A percentile compares a stretch with the other conserved stretches of the same genome.
phyloP scores from a whole-genome alignment of 2,113 vertebrate species.

The Gavia stellata region DNA sequence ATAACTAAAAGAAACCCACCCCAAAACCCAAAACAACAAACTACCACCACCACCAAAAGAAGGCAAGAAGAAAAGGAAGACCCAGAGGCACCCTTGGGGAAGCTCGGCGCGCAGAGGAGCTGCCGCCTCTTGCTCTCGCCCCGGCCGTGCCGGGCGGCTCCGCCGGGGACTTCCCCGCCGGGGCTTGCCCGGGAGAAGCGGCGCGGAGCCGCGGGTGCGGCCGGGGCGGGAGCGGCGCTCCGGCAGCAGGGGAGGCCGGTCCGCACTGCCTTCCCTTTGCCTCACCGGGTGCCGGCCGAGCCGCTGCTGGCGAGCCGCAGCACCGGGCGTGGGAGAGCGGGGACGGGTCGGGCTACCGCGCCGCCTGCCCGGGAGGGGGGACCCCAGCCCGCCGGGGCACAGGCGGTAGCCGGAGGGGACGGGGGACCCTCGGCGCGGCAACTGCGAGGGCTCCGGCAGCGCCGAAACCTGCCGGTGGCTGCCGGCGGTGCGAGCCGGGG shows the following conservation, averaged over 20 bases:
- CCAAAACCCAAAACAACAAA: neutral
- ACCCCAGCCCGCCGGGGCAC: neutral
- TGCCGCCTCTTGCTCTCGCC: neutral
- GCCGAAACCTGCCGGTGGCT: neutral
- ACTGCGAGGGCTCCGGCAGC: neutral
- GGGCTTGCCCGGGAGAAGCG: neutral
- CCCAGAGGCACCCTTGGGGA: neutral
- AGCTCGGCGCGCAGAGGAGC: neutral
- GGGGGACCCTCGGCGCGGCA: neutral
- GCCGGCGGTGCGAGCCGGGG: neutral
- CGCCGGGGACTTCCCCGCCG: neutral
- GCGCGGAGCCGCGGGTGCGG: neutral
- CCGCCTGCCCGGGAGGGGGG: neutral
- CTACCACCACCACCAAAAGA: too few relatives aligned
- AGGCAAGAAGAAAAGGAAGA: neutral
- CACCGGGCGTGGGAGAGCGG: neutral
- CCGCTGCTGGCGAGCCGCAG: neutral
- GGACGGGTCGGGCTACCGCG: neutral
- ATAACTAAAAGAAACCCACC: neutral
- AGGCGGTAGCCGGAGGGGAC: neutral
- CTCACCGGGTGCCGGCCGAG: neutral
- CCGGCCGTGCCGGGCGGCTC: neutral
- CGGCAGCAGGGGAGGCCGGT: neutral
- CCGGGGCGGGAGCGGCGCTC: neutral
- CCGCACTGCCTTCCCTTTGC: too few relatives aligned